Conservation (phyloP, 1,140 invertebrate species). For the Hetaerina americana region DNA sequence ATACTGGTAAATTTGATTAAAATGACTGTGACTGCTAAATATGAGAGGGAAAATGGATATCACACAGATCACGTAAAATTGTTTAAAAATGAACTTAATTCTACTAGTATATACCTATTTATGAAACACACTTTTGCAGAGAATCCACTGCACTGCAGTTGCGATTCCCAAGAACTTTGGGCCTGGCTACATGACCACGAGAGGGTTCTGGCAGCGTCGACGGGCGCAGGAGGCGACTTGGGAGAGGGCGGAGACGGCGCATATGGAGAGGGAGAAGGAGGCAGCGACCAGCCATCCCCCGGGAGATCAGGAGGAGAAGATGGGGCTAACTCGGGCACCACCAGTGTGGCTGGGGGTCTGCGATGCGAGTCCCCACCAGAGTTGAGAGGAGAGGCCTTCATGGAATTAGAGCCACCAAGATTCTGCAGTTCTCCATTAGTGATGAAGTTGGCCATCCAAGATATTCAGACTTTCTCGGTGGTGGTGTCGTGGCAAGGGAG, state of each 20-base stretch:
- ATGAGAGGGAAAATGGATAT: too few relatives aligned
- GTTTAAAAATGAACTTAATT: too few relatives aligned
- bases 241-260: slow-evolving; percentile 25
- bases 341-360: slow-evolving; percentile 29
- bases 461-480: slow-evolving; percentile 77
- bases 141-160: slow-evolving; percentile 69
- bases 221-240: slow-evolving; percentile 22
- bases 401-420: slow-evolving; percentile 59
- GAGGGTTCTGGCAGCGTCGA: slow-evolving; percentile 36
- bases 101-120: too few relatives aligned
- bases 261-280: background rate
- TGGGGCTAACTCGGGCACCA: background rate
- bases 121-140: slow-evolving; percentile 52
- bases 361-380: slow-evolving; percentile 66
- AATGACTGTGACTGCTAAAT: too few relatives aligned
- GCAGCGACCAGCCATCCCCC: slow-evolving; percentile 9
- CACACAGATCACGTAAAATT: too few relatives aligned
- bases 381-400: slow-evolving; percentile 56
- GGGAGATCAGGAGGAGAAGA: slow-evolving; percentile 7
- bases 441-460: slow-evolving; percentile 67
- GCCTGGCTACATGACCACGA: slow-evolving; percentile 77
- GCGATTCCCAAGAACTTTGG: slow-evolving; percentile 74
- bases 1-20: too few relatives aligned
- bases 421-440: slow-evolving; percentile 72
- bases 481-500: slow-evolving; percentile 78